A percentile compares a stretch with the other conserved stretches of the same genome.
Evolutionary conservation across 2,113 vertebrate genomes (phyloP).

Genomic region (Hyperopisus bebe): DNA sequence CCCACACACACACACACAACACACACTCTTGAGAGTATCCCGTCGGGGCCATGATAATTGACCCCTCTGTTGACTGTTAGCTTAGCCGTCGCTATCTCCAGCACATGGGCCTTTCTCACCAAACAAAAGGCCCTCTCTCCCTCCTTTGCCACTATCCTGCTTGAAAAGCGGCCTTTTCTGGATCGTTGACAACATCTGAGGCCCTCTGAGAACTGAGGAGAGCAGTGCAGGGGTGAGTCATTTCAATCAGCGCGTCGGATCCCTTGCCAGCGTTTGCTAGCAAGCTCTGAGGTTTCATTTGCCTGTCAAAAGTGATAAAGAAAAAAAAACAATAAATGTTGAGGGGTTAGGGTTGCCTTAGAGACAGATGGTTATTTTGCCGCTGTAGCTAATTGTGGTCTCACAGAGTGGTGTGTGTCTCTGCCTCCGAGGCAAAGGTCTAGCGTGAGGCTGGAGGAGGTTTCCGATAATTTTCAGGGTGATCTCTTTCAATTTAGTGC

Average conservation of each 20-base stretch:
- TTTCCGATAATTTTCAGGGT: not conserved
- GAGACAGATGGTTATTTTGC: not conserved
- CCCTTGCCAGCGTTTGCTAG: not conserved
- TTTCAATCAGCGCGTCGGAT: not conserved
- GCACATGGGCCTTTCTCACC: not conserved
- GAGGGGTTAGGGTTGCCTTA: not conserved
- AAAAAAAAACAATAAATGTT: not conserved
- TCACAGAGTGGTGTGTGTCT: not conserved
- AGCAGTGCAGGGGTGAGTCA: not conserved
- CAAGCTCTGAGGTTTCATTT: not conserved
- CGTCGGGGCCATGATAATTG: conserved; percentile 34
- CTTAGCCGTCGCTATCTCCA: conserved; percentile 27
- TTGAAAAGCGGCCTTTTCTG: not conserved
- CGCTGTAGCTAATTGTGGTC: not conserved
- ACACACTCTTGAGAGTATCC: conserved; percentile 10
- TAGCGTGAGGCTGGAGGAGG: not conserved
- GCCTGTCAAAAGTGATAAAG: conserved; percentile 9
- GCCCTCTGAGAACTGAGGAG: not conserved
- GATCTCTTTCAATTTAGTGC: conserved; percentile 8
- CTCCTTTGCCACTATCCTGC: not conserved
- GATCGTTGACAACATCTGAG: not conserved
- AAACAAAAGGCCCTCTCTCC: conserved; percentile 18
- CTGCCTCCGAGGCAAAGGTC: not conserved
- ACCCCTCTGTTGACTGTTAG: conserved; percentile 36
- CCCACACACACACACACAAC: not conserved